Conservation (phyloP, 2,113 vertebrate genomes). For the Pyrgilauda ruficollis region DNA sequence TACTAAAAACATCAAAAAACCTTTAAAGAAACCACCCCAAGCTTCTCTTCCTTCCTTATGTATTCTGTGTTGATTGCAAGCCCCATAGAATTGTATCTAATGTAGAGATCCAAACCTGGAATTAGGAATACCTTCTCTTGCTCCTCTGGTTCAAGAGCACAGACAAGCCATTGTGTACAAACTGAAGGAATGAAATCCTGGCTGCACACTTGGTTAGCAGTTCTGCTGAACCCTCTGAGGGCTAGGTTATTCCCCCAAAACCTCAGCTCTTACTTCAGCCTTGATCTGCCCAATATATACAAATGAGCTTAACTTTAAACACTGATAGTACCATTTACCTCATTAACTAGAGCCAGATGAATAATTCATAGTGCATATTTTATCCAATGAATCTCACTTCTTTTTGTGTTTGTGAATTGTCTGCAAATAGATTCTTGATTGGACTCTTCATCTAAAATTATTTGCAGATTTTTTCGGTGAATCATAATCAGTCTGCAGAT, state of each 20-base stretch:
- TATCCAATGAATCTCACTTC: conserved; percentile 42
- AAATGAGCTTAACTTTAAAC: conserved; percentile 64
- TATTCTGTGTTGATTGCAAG: background rate
- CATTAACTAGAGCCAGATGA: conserved; percentile 51
- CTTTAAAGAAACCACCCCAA: background rate
- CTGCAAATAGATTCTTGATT: conserved; percentile 68
- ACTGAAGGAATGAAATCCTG: background rate
- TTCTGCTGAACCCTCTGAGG: background rate
- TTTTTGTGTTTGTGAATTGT: conserved; percentile 67
- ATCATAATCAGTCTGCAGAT: conserved; percentile 46
- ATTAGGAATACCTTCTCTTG: background rate
- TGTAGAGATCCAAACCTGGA: background rate
- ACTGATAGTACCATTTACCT: conserved; percentile 57
- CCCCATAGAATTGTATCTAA: background rate
- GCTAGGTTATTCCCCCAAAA: background rate
- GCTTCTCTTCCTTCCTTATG: background rate
- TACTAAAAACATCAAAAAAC: background rate
- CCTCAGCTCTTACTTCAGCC: background rate
- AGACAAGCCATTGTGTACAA: background rate
- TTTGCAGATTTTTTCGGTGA: conserved; percentile 33
- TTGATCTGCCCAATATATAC: conserved; percentile 36
- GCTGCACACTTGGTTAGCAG: rapidly evolving
- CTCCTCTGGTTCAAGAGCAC: background rate
- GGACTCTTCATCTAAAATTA: conserved; percentile 60
- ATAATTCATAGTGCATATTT: conserved; percentile 60